Base-by-base conservation (phyloP, 1,140 invertebrate genomes). In the Calliphora vicina region DNA sequence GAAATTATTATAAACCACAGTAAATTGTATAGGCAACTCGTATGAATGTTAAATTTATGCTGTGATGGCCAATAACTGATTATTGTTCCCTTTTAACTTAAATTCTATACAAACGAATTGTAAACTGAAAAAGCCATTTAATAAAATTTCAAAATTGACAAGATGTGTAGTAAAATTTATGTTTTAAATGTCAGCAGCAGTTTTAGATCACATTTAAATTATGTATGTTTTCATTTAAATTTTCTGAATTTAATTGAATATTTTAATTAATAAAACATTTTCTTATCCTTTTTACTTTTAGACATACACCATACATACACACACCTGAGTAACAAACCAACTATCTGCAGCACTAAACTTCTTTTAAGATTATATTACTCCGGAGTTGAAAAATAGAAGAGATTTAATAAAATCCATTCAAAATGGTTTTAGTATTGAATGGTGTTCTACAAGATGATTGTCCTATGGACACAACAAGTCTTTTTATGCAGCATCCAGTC, bases 401-500 rank as follows among this genome's bases (percentile, higher is more conserved):
- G 94, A 8, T 4, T 35, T 35, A 35, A 91, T 12, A 76, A 72
- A 15, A 73, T 27, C 74, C 15, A 35, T 78, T 43, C 76, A 83
- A 81, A 86, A 97, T 97, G 96, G 96, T 97, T 91, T 92, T 97
- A 87, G 94, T 97, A 85, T 92, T 97, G 88, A 96, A 96, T 91
- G 96, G 96, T 83, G 95, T 97, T 84, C 92, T 96, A 82, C 94
- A 96, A 88, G 96, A 97, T 91, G 96, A 97, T 87, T 94, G 95
- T 85, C 96, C 96, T 67, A 92, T 94, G 83, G 95, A 97, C 88
- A 95, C 96, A 85, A 92, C 94, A 82, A 94, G 94, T 45, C 91
- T 97, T 83, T 95, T 96, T 87, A 93, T 94, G 72, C 93, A 94
- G 61, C 96, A 97, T 91, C 96, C 96, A 9, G 94, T 96, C 57